Evolutionary conservation across 2,888 invertebrate genomes (phyloP), one percentile per base, ranked within the genome.

Genomic region (Microctonus brassicae): DNA sequence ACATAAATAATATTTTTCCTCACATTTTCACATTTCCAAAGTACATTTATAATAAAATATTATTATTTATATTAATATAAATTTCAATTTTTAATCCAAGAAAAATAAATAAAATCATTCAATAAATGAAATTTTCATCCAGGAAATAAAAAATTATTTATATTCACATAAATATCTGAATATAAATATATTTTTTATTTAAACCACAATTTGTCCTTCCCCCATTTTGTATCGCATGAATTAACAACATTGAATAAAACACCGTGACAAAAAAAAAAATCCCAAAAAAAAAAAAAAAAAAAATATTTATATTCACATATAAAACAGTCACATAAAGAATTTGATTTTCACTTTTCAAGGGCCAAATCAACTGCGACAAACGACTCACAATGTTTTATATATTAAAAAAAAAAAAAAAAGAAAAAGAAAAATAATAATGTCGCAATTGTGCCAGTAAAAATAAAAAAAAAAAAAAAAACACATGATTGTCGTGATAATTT

Each of bases 341-440:
- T 74, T 42, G 74, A 77, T 80, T 80, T 80, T 80, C 80, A 78
- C 79, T 78, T 80, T 78, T 80, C 80, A 79, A 79, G 78, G 79
- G 80, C 76, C 76, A 57, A 62, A 66, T 67, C 67, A 70, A 72
- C 73, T 65, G n/a, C n/a, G n/a, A n/a, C n/a, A n/a, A n/a, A n/a
- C n/a, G n/a, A n/a, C n/a, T n/a, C n/a, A n/a, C n/a, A n/a, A n/a
- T n/a, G n/a, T n/a, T n/a, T n/a, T n/a, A n/a, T n/a, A n/a, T n/a
- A n/a, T n/a, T n/a, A n/a, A n/a, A n/a, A n/a, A n/a, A n/a, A 57
- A 69, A 65, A 67, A 64, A 39, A 62, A 63, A 34, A 53, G 53
- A 53, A 52, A 24, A n/a, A n/a, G n/a, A n/a, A n/a, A n/a, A n/a
- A n/a, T n/a, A n/a, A n/a, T n/a, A n/a, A n/a, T n/a, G n/a, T n/a